phyloP scores from a whole-genome alignment of 1,140 invertebrate genomes.

The Drosophila hydei region DNA sequence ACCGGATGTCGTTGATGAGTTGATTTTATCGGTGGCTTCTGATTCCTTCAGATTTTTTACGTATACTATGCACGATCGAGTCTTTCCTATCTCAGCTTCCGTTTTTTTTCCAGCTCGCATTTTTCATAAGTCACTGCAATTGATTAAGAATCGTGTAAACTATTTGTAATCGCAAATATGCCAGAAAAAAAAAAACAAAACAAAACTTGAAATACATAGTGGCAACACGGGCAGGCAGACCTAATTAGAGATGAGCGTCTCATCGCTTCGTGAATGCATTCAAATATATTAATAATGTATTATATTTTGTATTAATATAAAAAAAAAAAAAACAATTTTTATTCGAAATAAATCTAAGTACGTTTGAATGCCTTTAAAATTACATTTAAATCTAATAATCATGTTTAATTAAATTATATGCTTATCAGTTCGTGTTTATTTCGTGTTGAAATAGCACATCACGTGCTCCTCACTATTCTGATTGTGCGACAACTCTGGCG shows the following conservation, averaged over 20 bases:
- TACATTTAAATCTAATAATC: neutral
- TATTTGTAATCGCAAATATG: conserved; percentile 17
- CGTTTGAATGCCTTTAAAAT: neutral
- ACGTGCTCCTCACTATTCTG: conserved; percentile 25
- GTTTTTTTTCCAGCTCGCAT: conserved; percentile 74
- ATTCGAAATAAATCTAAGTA: too few species aligned
- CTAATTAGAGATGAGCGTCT: conserved; percentile 31
- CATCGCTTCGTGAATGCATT: conserved; percentile 13
- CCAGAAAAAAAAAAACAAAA: conserved; percentile 29
- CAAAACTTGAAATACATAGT: conserved; percentile 30
- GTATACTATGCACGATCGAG: conserved; percentile 71
- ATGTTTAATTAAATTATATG: neutral
- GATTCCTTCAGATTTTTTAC: conserved; percentile 60
- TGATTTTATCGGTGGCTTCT: conserved; percentile 11
- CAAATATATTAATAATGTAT: neutral
- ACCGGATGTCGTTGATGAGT: conserved; percentile 7
- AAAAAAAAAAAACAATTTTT: too few species aligned
- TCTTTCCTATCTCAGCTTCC: conserved; percentile 61
- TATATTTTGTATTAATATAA: neutral
- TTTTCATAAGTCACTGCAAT: conserved; percentile 67
- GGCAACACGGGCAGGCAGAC: conserved; percentile 24
- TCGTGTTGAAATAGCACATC: conserved; percentile 16
- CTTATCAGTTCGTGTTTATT: conserved; percentile 3
- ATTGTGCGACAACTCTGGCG: conserved; percentile 69
- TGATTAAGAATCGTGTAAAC: conserved; percentile 17